These are phyloP conservation scores for Cavia aperea DNA, from an alignment of 2,113 vertebrate genomes.

Conservation along the genomic window DNA sequence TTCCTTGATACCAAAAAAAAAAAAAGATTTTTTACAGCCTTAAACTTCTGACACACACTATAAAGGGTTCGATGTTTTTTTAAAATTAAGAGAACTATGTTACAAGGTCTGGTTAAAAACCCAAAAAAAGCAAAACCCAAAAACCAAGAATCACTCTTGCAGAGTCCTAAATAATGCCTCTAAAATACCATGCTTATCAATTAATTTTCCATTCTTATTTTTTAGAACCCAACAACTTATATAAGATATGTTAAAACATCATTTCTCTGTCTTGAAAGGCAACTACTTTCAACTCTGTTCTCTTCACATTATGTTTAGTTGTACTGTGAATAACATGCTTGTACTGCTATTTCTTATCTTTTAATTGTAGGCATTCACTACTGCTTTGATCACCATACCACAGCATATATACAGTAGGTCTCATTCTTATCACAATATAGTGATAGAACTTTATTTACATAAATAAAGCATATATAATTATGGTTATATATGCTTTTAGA, in stretches of 20 bases:
- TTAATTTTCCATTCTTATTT: slow-evolving; percentile 1
- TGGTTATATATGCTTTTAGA: not conserved
- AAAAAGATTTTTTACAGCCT: not conserved
- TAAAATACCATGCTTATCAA: slow-evolving; percentile 17
- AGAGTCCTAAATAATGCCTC: not conserved
- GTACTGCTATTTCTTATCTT: not conserved
- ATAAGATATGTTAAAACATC: not conserved
- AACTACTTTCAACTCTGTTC: not conserved
- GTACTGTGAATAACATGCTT: not conserved
- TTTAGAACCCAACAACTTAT: not conserved
- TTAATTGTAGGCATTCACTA: not conserved
- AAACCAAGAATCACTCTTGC: not conserved
- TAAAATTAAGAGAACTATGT: not conserved
- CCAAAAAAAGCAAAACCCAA: not conserved
- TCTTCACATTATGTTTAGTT: not conserved
- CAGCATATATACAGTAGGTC: not conserved
- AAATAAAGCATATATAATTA: not conserved
- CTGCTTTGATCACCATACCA: not conserved
- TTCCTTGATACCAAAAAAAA: too few relatives aligned
- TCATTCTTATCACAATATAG: not conserved
- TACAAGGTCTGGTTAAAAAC: not conserved
- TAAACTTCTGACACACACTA: not conserved
- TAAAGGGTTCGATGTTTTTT: slow-evolving; percentile 9
- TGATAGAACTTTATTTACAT: not conserved
- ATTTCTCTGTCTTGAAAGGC: not conserved